phyloP scores from a whole-genome alignment of 1,140 invertebrate genomes.

The Drosophila punjabiensis region DNA sequence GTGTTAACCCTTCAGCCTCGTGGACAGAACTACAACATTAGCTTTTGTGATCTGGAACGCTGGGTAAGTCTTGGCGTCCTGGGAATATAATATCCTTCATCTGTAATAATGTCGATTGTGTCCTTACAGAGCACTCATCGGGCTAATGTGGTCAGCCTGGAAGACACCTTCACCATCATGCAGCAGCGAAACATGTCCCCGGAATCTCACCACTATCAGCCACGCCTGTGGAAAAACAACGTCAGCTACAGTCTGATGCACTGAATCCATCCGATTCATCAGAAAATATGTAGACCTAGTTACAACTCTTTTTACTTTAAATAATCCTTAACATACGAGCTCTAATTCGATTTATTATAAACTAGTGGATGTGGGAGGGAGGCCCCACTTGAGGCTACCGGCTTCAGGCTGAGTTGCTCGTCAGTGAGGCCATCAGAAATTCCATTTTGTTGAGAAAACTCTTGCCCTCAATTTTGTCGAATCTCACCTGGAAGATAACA shows the following conservation, averaged over 20 bases:
- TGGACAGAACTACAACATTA: conserved; percentile 62
- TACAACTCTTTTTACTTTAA: conserved; percentile 39
- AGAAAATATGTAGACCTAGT: conserved; percentile 17
- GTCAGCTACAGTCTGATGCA: conserved; percentile 51
- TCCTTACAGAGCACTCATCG: conserved; percentile 71
- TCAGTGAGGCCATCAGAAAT: conserved; percentile 96
- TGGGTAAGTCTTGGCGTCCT: conserved; percentile 59
- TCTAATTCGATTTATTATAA: conserved; percentile 21
- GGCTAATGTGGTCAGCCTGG: conserved; percentile 72
- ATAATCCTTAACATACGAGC: conserved; percentile 24
- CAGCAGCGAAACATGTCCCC: conserved; percentile 37
- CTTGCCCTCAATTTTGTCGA: conserved; percentile 98
- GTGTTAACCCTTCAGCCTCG: conserved; percentile 26
- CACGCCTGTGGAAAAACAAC: conserved; percentile 48
- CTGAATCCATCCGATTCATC: conserved; percentile 17
- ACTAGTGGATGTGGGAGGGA: background rate
- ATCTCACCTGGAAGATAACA: conserved; percentile 85
- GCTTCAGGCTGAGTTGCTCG: conserved; percentile 84
- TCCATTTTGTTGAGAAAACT: conserved; percentile 99
- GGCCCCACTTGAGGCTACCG: background rate
- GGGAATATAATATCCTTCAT: background rate
- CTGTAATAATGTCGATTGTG: too few relatives aligned
- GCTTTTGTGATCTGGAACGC: conserved; percentile 78
- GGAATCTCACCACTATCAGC: conserved; percentile 35
- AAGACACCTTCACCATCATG: conserved; percentile 68